A percentile compares a stretch with the other conserved stretches of the same genome.
These are phyloP conservation scores for Drosophila lacteicornis DNA, from an alignment of 1,140 invertebrate genomes.

Conservation along the genomic window DNA sequence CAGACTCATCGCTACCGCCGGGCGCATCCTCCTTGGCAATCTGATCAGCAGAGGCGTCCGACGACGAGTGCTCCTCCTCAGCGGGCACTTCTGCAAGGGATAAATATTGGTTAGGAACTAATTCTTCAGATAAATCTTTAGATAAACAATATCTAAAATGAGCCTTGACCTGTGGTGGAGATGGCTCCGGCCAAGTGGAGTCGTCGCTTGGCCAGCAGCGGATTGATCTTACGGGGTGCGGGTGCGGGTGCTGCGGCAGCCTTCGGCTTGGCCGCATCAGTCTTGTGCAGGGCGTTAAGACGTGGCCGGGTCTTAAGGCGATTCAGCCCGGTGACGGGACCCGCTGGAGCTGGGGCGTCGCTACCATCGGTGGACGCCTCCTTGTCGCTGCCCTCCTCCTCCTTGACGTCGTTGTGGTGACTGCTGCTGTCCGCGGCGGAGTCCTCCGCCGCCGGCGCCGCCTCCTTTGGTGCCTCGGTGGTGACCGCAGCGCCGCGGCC, in stretches of 20 bases:
- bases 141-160: too few species aligned
- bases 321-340: slow-evolving; percentile 71
- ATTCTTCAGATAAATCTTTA: neutral
- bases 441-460: slow-evolving; percentile 72
- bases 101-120: neutral
- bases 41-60: slow-evolving; percentile 59
- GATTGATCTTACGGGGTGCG: slow-evolving; percentile 77
- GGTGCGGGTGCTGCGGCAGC: slow-evolving; percentile 51
- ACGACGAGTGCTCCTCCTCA: slow-evolving; percentile 83
- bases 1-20: slow-evolving; percentile 48
- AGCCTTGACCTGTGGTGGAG: slow-evolving; percentile 64
- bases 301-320: slow-evolving; percentile 81
- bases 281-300: slow-evolving; percentile 79
- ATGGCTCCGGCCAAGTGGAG: slow-evolving; percentile 69
- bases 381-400: slow-evolving; percentile 48
- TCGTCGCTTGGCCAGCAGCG: slow-evolving; percentile 79
- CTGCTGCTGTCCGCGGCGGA: slow-evolving; percentile 75
- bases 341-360: slow-evolving; percentile 51
- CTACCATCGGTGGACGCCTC: slow-evolving; percentile 52
- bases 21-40: slow-evolving; percentile 56
- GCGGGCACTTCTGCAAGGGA: slow-evolving; percentile 54
- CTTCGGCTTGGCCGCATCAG: slow-evolving; percentile 72
- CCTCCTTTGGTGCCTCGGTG: slow-evolving; percentile 81
- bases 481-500: slow-evolving; percentile 64
- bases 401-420: slow-evolving; percentile 77